Percentiles rank a stretch among this genome's conserved stretches.
Conservation (phyloP, 1,140 invertebrate species). For the Solen grandis region DNA sequence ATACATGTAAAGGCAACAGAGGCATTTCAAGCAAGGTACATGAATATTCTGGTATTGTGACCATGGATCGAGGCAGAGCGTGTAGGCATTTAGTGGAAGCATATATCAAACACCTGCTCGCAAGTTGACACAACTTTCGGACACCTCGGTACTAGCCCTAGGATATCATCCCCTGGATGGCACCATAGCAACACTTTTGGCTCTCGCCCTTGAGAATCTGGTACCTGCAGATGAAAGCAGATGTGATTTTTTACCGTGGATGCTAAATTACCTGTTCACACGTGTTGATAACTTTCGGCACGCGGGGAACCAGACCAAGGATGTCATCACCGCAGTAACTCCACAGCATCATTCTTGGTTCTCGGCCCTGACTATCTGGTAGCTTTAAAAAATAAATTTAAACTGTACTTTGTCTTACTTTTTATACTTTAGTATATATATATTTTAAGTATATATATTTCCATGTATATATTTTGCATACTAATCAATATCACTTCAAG, state of each 20-base stretch:
- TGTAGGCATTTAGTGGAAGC: too few relatives aligned
- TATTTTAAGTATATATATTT: not conserved
- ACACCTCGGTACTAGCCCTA: constrained; percentile 12
- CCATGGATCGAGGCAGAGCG: too few relatives aligned
- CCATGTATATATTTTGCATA: not conserved
- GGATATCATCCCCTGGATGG: constrained; percentile 31
- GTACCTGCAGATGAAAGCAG: constrained; percentile 50
- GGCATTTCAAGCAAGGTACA: too few relatives aligned
- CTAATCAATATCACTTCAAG: too few relatives aligned
- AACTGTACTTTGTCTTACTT: not conserved
- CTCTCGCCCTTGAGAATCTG: constrained; percentile 34
- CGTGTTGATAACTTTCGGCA: constrained; percentile 39
- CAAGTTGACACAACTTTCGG: constrained; percentile 12
- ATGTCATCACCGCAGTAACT: constrained; percentile 23
- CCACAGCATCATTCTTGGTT: constrained; percentile 35
- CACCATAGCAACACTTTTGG: constrained; percentile 43
- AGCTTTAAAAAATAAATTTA: not conserved
- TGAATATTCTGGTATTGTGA: too few relatives aligned
- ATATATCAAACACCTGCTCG: constrained; percentile 18
- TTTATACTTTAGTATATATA: not conserved
- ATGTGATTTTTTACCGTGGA: not conserved
- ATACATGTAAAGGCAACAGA: too few relatives aligned
- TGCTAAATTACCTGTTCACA: constrained; percentile 27
- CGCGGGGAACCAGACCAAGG: constrained; percentile 39
- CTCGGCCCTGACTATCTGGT: constrained; percentile 4